Base-by-base conservation (phyloP, 1,140 invertebrate genomes). In the Heliconius himera region DNA sequence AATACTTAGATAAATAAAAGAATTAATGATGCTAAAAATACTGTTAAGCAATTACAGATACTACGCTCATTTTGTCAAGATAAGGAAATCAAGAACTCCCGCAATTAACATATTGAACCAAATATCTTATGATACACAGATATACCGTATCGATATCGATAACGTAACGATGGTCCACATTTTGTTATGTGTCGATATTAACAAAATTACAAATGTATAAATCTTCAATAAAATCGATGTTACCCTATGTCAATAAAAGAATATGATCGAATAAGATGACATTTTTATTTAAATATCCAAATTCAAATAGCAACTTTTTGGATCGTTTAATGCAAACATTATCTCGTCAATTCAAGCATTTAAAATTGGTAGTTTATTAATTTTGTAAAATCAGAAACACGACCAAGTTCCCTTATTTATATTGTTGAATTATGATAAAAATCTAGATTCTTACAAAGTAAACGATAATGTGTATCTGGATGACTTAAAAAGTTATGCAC, bases 321-420 rank as follows among this genome's bases (percentile, higher is more conserved):
- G n/a, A 29, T 16, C 60, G 60, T 66, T 66, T 66, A 66, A 29
- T 29, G 26, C 26, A 66, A 66, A 66, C 29, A 66, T 16, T 66
- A 66, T 66, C 26, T 66, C 13, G 60, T 66, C 60, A 66, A 66
- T 66, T 36, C 13, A 66, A 66, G 60, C 11, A 29, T 29, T 66
- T 66, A 66, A 66, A 66, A 66, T 66, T 29, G 46, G 20, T 77
- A 49, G 22, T 77, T 77, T 66, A 26, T 66, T 66, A 29, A 66
- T 29, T 66, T 26, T 5, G 9, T 29, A 29, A 66, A 66, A 66
- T 29, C 22, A 13, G 22, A 66, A 26, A 66, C 60, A 66, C 13
- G 60, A 16, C 11, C 54, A 56, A 56, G 4, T 29, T 66, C 22
- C 60, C 56, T 3, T 66, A 66, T 11, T 11, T 66, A 66, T 26